Evolutionary conservation across 1,140 invertebrate species (phyloP), one percentile per base, ranked within the genome.

Genomic region (Halyomorpha halys): DNA sequence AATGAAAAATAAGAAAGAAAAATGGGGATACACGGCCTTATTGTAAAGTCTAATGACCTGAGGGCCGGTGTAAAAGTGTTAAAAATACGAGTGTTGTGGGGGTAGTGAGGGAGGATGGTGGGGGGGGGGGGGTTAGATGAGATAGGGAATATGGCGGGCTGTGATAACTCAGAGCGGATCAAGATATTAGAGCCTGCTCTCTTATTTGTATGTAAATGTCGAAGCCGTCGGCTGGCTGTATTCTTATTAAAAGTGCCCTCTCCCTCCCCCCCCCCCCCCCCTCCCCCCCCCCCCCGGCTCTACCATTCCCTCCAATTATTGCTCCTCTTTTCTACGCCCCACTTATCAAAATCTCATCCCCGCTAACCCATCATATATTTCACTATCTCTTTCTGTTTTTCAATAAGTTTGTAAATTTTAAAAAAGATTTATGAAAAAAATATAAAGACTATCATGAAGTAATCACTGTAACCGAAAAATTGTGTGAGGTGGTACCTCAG

Each of bases 31-130:
- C 65, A 66, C 49, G 65, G 53, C 44, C 65, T 66, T 66, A 66
- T 66, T 66, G 65, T 66, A 66, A 66, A 66, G 65, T 66, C 62
- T 66, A 66, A 66, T 66, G 65, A 66, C 65, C 59, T 23, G 3
- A 19, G 19, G 53, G 53, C 61, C 39, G 65, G 34, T 66, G 65
- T 66, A 66, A 66, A 62, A 62, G 65, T 66, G 62, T 66, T 66
- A 66, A 66, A 62, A 62, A 62, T 45, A 56, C 61, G 34, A 34
- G 30, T 39, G 30, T 44, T 39, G n/a, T 18, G 59, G 59, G 59
- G 34, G 54, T 34, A 21, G 63, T 8, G 54, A 30, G 27, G 25
- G 23, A 53, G 1, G 18, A 65, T 5, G 21, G n/a, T 6, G n/a
- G 51, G 2, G 15, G 53, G 59, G 54, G 5, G 23, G 54, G 18